phyloP scores from a whole-genome alignment of 2,888 invertebrate genomes.

The Eupithecia dodoneata region DNA sequence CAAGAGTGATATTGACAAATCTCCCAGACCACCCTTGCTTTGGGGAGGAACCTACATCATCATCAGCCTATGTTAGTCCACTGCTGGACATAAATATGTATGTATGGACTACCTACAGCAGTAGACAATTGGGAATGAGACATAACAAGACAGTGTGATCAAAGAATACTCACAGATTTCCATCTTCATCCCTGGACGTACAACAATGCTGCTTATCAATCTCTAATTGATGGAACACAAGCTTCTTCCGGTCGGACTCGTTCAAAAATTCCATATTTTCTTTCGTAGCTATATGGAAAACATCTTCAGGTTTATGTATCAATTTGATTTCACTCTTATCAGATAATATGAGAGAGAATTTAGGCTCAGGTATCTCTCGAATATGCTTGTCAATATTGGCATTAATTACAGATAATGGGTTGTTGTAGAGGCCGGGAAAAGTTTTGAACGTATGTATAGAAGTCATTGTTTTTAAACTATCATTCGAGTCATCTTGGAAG shows the following conservation, averaged over 20 bases:
- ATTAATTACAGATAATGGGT: slow-evolving; percentile 42
- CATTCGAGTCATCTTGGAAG: slow-evolving; percentile 58
- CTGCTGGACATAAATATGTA: too few species aligned
- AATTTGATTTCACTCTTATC: slow-evolving; percentile 50
- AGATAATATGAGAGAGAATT: slow-evolving; percentile 34
- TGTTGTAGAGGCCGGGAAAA: slow-evolving; percentile 42
- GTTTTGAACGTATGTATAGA: slow-evolving; percentile 44
- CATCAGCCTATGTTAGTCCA: too few species aligned
- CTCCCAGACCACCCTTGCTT: too few species aligned
- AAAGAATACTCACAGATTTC: slow-evolving; percentile 66
- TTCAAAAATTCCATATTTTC: slow-evolving; percentile 49
- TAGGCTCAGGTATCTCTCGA: not conserved
- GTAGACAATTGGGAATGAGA: not conserved
- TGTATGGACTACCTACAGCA: too few species aligned
- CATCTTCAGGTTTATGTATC: slow-evolving; percentile 55
- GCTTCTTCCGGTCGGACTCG: slow-evolving; percentile 45
- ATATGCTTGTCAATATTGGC: slow-evolving; percentile 38
- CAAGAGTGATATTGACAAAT: too few species aligned
- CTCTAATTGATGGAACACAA: slow-evolving; percentile 60
- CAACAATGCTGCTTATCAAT: slow-evolving; percentile 64
- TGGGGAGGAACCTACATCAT: too few species aligned
- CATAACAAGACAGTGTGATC: not conserved
- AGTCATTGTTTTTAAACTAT: slow-evolving; percentile 57
- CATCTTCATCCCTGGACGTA: slow-evolving; percentile 55
- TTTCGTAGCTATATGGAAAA: slow-evolving; percentile 58